These are phyloP conservation scores for Coreius guichenoti DNA, from an alignment of 2,797 vertebrate genomes.

Conservation along the genomic window DNA sequence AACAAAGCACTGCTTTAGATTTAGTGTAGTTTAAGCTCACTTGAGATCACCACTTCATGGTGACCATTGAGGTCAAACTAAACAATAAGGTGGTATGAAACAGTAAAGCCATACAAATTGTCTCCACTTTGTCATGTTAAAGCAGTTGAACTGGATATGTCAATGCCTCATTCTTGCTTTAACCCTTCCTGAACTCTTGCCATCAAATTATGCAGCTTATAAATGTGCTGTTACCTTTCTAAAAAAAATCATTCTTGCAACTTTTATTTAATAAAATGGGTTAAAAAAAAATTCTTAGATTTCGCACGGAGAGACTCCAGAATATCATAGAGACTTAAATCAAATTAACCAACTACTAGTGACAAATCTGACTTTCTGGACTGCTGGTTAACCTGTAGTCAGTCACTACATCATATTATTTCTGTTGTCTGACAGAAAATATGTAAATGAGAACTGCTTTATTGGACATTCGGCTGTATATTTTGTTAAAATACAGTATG, in stretches of 20 bases:
- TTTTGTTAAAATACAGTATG: too few species aligned
- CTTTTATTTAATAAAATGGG: background rate
- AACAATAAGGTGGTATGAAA: background rate
- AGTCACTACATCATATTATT: background rate
- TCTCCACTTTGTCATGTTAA: background rate
- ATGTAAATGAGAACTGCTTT: background rate
- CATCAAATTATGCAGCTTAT: background rate
- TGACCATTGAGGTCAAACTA: background rate
- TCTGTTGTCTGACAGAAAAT: background rate
- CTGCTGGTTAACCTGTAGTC: background rate
- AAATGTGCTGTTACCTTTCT: too few species aligned
- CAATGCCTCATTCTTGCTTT: background rate
- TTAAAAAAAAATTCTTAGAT: background rate
- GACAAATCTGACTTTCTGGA: background rate
- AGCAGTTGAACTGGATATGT: slow-evolving; percentile 2
- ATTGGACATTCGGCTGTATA: background rate
- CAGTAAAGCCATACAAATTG: slow-evolving; percentile 6
- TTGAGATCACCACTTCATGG: background rate
- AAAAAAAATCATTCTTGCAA: background rate
- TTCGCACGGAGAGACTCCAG: background rate
- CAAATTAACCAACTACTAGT: background rate
- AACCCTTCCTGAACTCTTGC: background rate
- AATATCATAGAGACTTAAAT: background rate
- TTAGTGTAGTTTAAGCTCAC: background rate
- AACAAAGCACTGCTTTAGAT: slow-evolving; percentile 1